Evolutionary conservation across 2,113 vertebrate genomes (phyloP).

Genomic region (Picathartes gymnocephalus): DNA sequence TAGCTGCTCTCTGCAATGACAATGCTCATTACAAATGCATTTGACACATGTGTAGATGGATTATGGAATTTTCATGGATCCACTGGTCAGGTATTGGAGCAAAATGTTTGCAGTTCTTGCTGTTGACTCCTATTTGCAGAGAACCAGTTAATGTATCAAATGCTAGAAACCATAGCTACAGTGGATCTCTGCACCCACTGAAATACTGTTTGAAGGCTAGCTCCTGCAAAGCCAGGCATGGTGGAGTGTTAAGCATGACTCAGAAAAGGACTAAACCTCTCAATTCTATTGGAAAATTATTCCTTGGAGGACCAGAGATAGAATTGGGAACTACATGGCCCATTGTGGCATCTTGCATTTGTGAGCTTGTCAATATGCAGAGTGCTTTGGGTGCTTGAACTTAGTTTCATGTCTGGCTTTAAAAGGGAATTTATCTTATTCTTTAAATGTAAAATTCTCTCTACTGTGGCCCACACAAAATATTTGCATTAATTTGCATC

Average conservation of each 20-base stretch:
- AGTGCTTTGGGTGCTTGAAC: background rate
- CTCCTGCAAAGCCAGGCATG: background rate
- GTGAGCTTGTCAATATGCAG: background rate
- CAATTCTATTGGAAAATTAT: background rate
- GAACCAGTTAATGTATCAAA: background rate
- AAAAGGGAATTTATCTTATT: background rate
- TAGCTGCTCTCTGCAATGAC: constrained; percentile 22
- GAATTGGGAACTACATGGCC: background rate
- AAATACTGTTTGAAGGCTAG: background rate
- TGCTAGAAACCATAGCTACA: background rate
- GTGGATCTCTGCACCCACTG: background rate
- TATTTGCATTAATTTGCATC: constrained; percentile 40
- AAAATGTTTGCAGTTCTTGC: background rate
- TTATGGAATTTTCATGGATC: constrained; percentile 29
- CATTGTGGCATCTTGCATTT: background rate
- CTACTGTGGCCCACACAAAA: background rate
- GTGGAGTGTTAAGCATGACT: background rate
- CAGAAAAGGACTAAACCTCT: background rate
- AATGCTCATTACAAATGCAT: constrained; percentile 25
- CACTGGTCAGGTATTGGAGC: constrained; percentile 8
- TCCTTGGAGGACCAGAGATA: background rate
- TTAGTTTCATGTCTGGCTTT: background rate
- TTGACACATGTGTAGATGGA: constrained; percentile 16
- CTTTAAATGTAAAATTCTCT: background rate
- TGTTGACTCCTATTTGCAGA: background rate